phyloP scores from a whole-genome alignment of 2,113 vertebrate species.

The Equus quagga region DNA sequence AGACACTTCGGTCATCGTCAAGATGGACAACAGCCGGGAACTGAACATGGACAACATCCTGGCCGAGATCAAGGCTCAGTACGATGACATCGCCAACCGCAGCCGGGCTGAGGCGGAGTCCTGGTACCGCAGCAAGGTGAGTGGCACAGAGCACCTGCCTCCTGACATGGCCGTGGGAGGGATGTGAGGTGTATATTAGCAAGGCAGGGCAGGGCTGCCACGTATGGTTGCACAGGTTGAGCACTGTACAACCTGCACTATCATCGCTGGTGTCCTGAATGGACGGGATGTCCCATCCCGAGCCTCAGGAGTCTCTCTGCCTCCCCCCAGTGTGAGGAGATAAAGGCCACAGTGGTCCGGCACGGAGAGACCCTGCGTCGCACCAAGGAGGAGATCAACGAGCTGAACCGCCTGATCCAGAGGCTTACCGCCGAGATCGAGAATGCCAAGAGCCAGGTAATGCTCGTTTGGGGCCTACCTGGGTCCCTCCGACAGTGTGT shows the following conservation, averaged over 20 bases:
- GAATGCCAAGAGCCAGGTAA: constrained; percentile 90
- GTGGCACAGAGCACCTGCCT: too few relatives aligned
- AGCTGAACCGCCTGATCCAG: constrained; percentile 90
- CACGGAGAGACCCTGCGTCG: constrained; percentile 89
- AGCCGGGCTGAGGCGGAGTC: too few relatives aligned
- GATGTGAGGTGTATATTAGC: fast-evolving
- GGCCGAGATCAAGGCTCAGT: too few relatives aligned
- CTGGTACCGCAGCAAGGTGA: too few relatives aligned
- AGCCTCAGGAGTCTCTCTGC: neutral
- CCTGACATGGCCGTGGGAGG: too few relatives aligned
- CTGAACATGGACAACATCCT: too few relatives aligned
- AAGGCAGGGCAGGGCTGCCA: neutral
- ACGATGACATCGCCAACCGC: too few relatives aligned
- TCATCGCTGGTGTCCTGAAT: neutral
- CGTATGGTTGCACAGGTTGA: neutral
- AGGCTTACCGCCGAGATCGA: constrained; percentile 91
- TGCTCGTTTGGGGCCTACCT: constrained; percentile 42
- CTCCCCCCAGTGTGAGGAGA: constrained; percentile 88
- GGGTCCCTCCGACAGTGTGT: too few relatives aligned
- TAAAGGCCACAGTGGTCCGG: constrained; percentile 88
- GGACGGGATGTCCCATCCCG: neutral
- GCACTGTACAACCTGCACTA: neutral
- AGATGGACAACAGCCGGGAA: too few relatives aligned
- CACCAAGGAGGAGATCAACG: constrained; percentile 90
- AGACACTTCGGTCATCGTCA: too few relatives aligned